A percentile compares a stretch with the other conserved stretches of the same genome.
Conservation (phyloP, 2,888 invertebrate genomes). For the Ophioninae sp. region DNA sequence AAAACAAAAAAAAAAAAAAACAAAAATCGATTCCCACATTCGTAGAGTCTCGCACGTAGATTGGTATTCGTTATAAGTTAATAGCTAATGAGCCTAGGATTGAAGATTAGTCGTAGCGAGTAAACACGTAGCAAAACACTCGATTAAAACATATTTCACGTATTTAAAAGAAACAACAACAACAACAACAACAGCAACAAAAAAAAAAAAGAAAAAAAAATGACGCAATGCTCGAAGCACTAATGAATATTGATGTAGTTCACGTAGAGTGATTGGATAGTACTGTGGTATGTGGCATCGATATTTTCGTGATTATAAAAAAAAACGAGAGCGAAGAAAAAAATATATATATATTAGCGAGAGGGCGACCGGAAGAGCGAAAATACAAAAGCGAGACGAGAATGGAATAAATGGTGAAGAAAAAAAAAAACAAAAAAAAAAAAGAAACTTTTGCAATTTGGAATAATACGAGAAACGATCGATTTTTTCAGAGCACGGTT, state of each 20-base stretch:
- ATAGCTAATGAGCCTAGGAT: conserved; percentile 48
- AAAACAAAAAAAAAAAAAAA: conserved; percentile 21
- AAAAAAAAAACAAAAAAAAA: not conserved
- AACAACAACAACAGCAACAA: conserved; percentile 34
- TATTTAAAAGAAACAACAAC: conserved; percentile 44
- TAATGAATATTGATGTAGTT: conserved; percentile 64
- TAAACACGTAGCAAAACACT: conserved; percentile 38
- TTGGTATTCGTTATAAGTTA: conserved; percentile 51
- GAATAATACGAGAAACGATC: conserved; percentile 10
- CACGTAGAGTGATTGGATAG: conserved; percentile 60
- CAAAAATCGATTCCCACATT: conserved; percentile 39
- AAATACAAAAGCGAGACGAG: not conserved
- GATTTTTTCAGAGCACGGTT: conserved; percentile 39
- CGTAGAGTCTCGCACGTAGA: conserved; percentile 51
- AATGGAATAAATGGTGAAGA: not conserved
- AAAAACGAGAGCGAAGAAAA: conserved; percentile 25
- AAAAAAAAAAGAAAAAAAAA: conserved; percentile 33
- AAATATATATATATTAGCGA: not conserved
- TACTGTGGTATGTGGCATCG: conserved; percentile 57
- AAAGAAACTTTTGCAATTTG: not conserved
- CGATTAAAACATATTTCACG: conserved; percentile 55
- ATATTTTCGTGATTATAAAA: conserved; percentile 60
- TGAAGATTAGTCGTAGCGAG: conserved; percentile 48
- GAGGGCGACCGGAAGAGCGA: conserved; percentile 4
- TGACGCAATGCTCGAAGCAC: conserved; percentile 46